Base-by-base conservation (phyloP, 2,888 invertebrate genomes). In the Hydropsyche betteni region DNA sequence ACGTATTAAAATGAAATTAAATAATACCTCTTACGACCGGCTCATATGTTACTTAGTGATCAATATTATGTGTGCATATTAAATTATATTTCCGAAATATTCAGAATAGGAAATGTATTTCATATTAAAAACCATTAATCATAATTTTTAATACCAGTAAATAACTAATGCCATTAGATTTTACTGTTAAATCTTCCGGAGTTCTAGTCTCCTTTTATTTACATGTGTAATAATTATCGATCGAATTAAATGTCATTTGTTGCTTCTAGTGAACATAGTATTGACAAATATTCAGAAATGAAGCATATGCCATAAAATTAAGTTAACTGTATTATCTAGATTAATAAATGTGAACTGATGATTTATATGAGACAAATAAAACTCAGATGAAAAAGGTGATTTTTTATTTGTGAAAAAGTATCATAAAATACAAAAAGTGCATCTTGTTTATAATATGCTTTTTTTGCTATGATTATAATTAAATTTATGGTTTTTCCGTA, bases 321-420 rank as follows among this genome's bases (percentile, higher is more conserved):
- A 78, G 76, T 75, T 76, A 74, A 76, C 52, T 55, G 68, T 52
- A 75, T 14, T 76, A 74, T 76, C 44, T 75, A 78, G 71, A 70
- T 64, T 72, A 36, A 12, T 75, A 72, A 75, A 78, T 68, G 61
- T 76, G 76, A 76, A 78, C 76, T 76, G 78, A 76, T 76, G 74
- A 74, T 61, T 70, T 58, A 68, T 70, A 70, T 14, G 68, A 50
- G 14, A 55, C 53, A 33, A 58, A 72, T 58, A 72, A 55, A 72
- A n/a, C 6, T 50, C 10, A 24, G 24, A 64, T 10, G 14, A n/a
- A 64, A 64, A 24, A 24, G n/a, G 53, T 52, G 33, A 53, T 71
- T 76, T 68, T 69, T 74, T 72, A 44, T 44, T 44, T 44, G 24
- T 24, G 2, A 24, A 24, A 24, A 24, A 24, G 24, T 24, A 2